These are phyloP conservation scores for Bettongia penicillata DNA, from an alignment of 2,113 vertebrate species.

Conservation along the genomic window DNA sequence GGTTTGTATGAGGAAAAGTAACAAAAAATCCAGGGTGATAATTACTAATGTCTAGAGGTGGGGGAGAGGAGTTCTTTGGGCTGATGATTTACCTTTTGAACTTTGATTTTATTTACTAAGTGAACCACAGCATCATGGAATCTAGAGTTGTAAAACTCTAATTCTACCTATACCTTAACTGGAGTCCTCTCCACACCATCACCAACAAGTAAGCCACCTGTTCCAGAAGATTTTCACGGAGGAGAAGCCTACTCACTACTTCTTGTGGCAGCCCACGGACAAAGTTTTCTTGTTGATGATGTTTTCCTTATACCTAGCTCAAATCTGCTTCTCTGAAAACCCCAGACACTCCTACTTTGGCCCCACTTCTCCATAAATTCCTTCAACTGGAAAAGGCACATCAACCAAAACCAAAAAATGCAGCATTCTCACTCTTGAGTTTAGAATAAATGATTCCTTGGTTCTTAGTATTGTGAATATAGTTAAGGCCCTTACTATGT, in stretches of 20 bases:
- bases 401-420: neutral
- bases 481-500: neutral
- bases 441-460: neutral
- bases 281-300: neutral
- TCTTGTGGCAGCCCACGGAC: neutral
- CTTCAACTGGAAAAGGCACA: neutral
- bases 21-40: neutral
- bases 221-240: neutral
- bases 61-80: neutral
- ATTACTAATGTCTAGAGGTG: neutral
- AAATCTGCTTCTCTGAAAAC: neutral
- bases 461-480: neutral
- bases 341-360: neutral
- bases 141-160: neutral
- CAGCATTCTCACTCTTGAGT: neutral
- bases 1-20: neutral
- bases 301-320: neutral
- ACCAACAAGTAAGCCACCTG: neutral
- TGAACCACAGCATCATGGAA: neutral
- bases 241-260: neutral
- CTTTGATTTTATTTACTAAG: neutral
- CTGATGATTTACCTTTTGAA: neutral
- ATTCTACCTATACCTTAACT: neutral
- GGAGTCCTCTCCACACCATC: neutral
- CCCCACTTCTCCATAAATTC: neutral